These are phyloP conservation scores for Zoanthus gigantus DNA, from an alignment of 92 coral and sea anemone genomes.

Conservation along the genomic window DNA sequence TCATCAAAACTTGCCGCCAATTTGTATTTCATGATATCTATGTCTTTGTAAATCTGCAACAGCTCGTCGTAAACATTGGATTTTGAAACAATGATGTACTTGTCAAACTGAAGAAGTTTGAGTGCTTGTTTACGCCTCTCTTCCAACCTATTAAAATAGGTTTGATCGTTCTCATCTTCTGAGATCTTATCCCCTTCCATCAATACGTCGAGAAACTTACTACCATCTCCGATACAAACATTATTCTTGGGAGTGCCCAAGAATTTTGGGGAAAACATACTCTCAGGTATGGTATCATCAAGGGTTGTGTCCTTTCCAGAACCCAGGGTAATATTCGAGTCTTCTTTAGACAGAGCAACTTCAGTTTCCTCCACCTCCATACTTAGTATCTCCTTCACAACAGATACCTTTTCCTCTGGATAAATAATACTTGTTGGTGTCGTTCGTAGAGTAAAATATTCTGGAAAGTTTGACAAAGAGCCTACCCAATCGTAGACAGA, in stretches of 20 bases:
- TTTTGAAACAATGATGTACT: background rate
- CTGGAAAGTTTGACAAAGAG: slow-evolving; percentile 40
- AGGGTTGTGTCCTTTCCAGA: slow-evolving; percentile 12
- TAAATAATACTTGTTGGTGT: slow-evolving; percentile 14
- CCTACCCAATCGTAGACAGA: slow-evolving; percentile 59
- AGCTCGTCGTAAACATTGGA: slow-evolving; percentile 6
- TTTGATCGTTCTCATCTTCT: background rate
- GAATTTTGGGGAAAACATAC: slow-evolving; percentile 10
- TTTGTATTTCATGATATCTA: background rate
- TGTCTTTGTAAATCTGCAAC: background rate
- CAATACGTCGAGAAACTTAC: slow-evolving; percentile 14
- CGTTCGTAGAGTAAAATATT: slow-evolving; percentile 30
- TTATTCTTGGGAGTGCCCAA: slow-evolving; percentile 23
- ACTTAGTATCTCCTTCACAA: background rate
- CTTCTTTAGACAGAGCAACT: slow-evolving; percentile 12
- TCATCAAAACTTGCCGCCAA: slow-evolving; percentile 3
- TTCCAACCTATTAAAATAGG: slow-evolving; percentile 7
- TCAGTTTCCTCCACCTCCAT: slow-evolving; percentile 25
- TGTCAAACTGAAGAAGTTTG: slow-evolving; percentile 11
- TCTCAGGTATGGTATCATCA: slow-evolving; percentile 27
- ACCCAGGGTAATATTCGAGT: slow-evolving; percentile 33
- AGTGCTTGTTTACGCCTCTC: slow-evolving; percentile 13
- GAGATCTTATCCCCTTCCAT: slow-evolving; percentile 29
- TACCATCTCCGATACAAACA: background rate
- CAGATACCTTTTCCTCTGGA: slow-evolving; percentile 32